Base-by-base conservation (phyloP, 2,888 invertebrate species). In the Ptycholaimellus sp. region DNA sequence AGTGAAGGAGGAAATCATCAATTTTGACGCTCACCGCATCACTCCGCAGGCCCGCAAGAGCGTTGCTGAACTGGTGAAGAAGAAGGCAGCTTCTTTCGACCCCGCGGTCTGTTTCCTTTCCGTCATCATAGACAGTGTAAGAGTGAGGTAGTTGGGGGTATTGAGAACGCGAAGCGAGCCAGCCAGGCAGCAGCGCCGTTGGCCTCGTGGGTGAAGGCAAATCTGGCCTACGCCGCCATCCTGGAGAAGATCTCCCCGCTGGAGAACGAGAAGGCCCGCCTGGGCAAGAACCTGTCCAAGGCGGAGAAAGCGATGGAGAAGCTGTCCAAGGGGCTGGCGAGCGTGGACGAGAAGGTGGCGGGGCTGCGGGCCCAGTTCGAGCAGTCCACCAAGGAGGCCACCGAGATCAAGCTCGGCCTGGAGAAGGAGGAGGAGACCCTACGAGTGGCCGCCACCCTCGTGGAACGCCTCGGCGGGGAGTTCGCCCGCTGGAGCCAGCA, bases 171-270 rank as follows among this genome's bases (percentile, higher is more conserved):
- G 0, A 76, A 74, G 55, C 68, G 93, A 39, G 93, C 93, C 0
- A 87, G 87, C 2, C 74, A 77, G 0, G 90, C 87, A 2, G 87
- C 87, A 13, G 90, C 87, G 16, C 93, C 93, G 2, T 65, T 96
- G 16, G 90, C 93, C 0, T 74, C 78, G 6, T 96, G 96, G 96
- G 90, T 96, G 13, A 72, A 71, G 43, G 93, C 96, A 17, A 93
- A 90, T 63, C 74, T 96, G 1, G 74, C 77, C 50, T 93, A 81
- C 60, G 78, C 85, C 0, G 70, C 72, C 45, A 87, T 93, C 27
- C 64, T 87, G 42, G 78, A 80, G 53, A 81, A 85, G 60, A 82
- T 87, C 35, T 72, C 73, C 41, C 85, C 85, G 0, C 65, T 93
- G 43, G 82, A 81, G 55, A 69, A 67, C 14, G 83, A 85, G 58